Percentiles rank a stretch among this genome's conserved stretches.
Conservation (phyloP, 2,113 vertebrate genomes). For the Marcusenius ussheri region DNA sequence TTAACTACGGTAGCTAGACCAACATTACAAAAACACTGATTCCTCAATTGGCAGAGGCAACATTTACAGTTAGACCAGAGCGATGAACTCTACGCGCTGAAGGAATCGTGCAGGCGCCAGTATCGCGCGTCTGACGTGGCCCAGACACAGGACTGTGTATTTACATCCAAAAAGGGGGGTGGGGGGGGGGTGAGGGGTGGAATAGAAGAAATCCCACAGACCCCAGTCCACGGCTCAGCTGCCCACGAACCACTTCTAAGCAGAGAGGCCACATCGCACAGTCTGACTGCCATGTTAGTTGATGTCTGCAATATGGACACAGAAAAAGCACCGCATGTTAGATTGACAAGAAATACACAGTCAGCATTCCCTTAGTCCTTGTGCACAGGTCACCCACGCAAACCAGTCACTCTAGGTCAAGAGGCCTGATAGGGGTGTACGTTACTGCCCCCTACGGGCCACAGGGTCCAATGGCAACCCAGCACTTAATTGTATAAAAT, state of each 20-base stretch:
- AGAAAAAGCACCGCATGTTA: conserved; percentile 85
- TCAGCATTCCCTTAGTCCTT: conserved; percentile 67
- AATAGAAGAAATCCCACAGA: conserved; percentile 81
- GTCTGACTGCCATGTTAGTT: conserved; percentile 99
- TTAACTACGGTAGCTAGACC: background rate
- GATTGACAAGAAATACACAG: conserved; percentile 78
- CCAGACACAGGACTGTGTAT: conserved; percentile 63
- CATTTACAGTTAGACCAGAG: conserved; percentile 39
- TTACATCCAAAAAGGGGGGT: background rate
- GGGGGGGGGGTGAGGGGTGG: too few species aligned
- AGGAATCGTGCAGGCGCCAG: background rate
- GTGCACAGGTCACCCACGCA: conserved; percentile 70
- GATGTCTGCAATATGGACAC: conserved; percentile 98
- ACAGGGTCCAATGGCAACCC: background rate
- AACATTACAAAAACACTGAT: background rate
- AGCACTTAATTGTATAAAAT: background rate
- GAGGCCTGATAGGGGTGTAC: background rate
- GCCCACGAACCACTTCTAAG: conserved; percentile 99
- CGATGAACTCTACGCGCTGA: conserved; percentile 25
- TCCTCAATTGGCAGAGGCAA: background rate
- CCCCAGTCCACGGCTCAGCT: conserved; percentile 99
- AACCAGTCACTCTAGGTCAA: conserved; percentile 55
- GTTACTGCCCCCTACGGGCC: background rate
- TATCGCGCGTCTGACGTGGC: conserved; percentile 75
- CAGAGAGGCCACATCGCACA: conserved; percentile 99